Percentiles rank a stretch among this genome's conserved stretches.
Evolutionary conservation across 2,888 invertebrate species (phyloP).

Genomic region (Saturnia japonica): DNA sequence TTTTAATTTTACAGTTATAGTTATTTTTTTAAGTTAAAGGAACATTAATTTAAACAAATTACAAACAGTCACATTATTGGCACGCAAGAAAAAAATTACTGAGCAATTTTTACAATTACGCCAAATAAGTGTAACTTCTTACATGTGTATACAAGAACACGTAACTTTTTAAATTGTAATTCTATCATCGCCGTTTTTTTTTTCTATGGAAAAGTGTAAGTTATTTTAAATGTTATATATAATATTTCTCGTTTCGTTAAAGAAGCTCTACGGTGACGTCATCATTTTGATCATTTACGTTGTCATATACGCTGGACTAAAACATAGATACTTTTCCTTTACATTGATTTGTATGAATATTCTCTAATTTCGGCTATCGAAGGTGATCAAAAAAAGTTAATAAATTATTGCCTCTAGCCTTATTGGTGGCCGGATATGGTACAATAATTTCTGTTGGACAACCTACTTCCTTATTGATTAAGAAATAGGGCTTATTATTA

Average conservation of each 20-base stretch:
- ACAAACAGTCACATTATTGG: too few species aligned
- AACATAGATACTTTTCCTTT: not conserved
- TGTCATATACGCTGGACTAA: not conserved
- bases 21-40: too few species aligned
- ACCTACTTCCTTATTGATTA: constrained; percentile 31
- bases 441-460: constrained; percentile 32
- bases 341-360: constrained; percentile 55
- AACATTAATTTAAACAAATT: too few species aligned
- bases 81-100: too few species aligned
- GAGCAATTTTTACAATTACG: too few species aligned
- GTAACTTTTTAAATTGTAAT: too few species aligned
- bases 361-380: constrained; percentile 70
- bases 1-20: too few species aligned
- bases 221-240: not conserved
- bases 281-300: not conserved
- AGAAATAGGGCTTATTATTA: constrained; percentile 34
- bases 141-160: too few species aligned
- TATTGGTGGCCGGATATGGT: constrained; percentile 73
- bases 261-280: not conserved
- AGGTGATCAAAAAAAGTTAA: constrained; percentile 61
- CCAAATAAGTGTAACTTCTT: too few species aligned
- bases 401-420: constrained; percentile 73
- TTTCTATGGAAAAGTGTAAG: too few species aligned
- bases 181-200: too few species aligned
- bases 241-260: not conserved